Evolutionary conservation across 2,888 invertebrate genomes (phyloP), one percentile per base, ranked within the genome.

Genomic region (Cremastinae sp.): DNA sequence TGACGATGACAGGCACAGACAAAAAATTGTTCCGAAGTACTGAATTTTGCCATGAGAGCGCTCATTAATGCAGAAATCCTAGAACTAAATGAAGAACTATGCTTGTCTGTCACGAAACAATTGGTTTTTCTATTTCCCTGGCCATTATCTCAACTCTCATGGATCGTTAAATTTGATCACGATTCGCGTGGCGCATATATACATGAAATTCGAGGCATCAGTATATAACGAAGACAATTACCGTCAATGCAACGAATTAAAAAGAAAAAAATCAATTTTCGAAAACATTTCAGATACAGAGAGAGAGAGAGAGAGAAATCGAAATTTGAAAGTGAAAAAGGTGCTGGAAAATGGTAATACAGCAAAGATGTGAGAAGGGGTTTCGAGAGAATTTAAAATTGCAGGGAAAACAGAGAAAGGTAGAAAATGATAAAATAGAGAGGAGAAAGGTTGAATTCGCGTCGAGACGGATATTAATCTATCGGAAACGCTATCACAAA

Each of bases 381-480:
- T n/a, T n/a, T n/a, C n/a, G 51, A 58, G 28, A 10, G 18, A 47
- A 16, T 61, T 16, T 3, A 16, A 41, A 7, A 7, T 9, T 8
- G 16, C 18, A 4, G 20, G n/a, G 20, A 8, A 20, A 41, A 41
- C n/a, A 18, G 12, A 14, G 9, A 47, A 1, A 45, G 20, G 61
- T 8, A 39, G 41, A 22, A 39, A 35, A 3, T 37, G 45, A 56
- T 28, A 22, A 39, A 35, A 3, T 37, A 39, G 47, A 2, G 59
- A 37, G 41, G 37, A 61, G 41, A 18, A 71, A 66, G 58, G 61
- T 72, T 75, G 61, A 53, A 72, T 73, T 72, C n/a, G 22, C 66
- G 39, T 51, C 56, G 62, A 61, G 74, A 62, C 73, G 70, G 73
- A 75, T 78, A 75, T 78, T 68, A 75, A 76, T 78, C 74, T 69